Percentiles rank a stretch among this genome's conserved stretches.
These are phyloP conservation scores for Lordiphosa stackelbergi DNA, from an alignment of 1,140 invertebrate species.

Conservation along the genomic window DNA sequence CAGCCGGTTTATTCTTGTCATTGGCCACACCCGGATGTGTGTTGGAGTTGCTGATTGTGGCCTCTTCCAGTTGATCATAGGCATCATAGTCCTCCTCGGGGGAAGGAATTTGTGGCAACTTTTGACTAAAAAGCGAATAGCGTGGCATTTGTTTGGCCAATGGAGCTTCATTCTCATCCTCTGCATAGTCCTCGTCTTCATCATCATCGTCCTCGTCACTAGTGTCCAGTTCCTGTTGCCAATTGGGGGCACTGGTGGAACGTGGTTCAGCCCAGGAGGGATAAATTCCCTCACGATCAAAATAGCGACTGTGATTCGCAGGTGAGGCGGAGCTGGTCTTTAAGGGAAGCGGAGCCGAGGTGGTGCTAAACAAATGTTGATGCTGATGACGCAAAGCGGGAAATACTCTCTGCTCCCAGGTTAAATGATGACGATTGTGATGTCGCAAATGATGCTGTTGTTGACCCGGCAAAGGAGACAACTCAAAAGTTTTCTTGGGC, in stretches of 20 bases:
- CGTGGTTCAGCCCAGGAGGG: slow-evolving; percentile 46
- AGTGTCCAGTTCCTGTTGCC: slow-evolving; percentile 44
- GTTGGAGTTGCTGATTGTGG: slow-evolving; percentile 19
- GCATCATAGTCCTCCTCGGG: slow-evolving; percentile 35
- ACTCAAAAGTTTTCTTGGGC: slow-evolving; percentile 8
- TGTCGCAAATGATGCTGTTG: slow-evolving; percentile 62
- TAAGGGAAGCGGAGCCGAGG: slow-evolving; percentile 7
- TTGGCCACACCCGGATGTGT: slow-evolving; percentile 45
- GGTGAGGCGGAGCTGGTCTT: slow-evolving; percentile 23
- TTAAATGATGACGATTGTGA: slow-evolving; percentile 58
- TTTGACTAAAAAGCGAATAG: slow-evolving; percentile 53
- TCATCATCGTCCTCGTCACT: slow-evolving; percentile 40
- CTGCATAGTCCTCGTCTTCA: slow-evolving; percentile 41
- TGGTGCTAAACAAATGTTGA: slow-evolving; percentile 29
- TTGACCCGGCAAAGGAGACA: slow-evolving; percentile 26
- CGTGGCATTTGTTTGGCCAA: slow-evolving; percentile 56
- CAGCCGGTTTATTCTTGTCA: slow-evolving; percentile 33
- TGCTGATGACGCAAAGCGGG: slow-evolving; percentile 41
- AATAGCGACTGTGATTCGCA: slow-evolving; percentile 39
- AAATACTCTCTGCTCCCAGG: slow-evolving; percentile 59
- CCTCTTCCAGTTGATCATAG: slow-evolving; percentile 28
- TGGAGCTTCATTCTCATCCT: slow-evolving; percentile 30
- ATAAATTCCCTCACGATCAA: slow-evolving; percentile 57
- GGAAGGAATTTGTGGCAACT: slow-evolving; percentile 25
- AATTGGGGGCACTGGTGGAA: slow-evolving; percentile 54